Conservation (phyloP, 2,888 invertebrate genomes). For the Poecilus cupreus region DNA sequence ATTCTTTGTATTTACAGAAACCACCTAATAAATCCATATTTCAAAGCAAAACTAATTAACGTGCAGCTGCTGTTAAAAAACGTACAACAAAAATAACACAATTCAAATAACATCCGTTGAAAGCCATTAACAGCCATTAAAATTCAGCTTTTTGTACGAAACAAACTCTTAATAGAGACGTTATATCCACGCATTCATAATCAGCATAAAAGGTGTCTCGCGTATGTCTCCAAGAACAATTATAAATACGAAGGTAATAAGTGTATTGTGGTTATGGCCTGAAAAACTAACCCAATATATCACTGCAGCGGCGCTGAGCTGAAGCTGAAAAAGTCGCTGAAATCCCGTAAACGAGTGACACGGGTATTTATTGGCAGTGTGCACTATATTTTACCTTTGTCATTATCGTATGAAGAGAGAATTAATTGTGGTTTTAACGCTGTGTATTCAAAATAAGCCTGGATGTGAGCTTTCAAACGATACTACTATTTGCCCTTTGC, state of each 20-base stretch:
- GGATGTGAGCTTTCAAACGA: background rate
- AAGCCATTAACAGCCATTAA: slow-evolving; percentile 41
- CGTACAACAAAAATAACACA: slow-evolving; percentile 30
- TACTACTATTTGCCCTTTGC: too few species aligned
- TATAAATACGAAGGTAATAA: slow-evolving; percentile 26
- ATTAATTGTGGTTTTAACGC: slow-evolving; percentile 55
- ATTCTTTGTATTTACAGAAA: background rate
- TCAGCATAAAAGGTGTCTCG: slow-evolving; percentile 19
- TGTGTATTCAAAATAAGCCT: slow-evolving; percentile 36
- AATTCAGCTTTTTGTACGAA: slow-evolving; percentile 43
- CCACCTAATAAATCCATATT: background rate
- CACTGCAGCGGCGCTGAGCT: slow-evolving; percentile 8
- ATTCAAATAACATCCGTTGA: slow-evolving; percentile 41
- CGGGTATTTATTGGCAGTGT: slow-evolving; percentile 37
- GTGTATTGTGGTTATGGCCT: background rate
- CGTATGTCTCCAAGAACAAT: slow-evolving; percentile 1
- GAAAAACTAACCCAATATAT: slow-evolving; percentile 38
- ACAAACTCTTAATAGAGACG: slow-evolving; percentile 28
- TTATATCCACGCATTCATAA: slow-evolving; percentile 27
- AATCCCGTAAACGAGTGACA: slow-evolving; percentile 50
- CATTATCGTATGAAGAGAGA: slow-evolving; percentile 38
- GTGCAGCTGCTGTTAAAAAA: slow-evolving; percentile 33
- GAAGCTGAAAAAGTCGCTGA: slow-evolving; percentile 22
- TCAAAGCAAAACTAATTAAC: slow-evolving; percentile 7
- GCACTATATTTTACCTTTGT: slow-evolving; percentile 43